Percentiles rank a stretch among this genome's conserved stretches.
phyloP scores from a whole-genome alignment of 1,140 invertebrate genomes.

The Leptopilina boulardi region DNA sequence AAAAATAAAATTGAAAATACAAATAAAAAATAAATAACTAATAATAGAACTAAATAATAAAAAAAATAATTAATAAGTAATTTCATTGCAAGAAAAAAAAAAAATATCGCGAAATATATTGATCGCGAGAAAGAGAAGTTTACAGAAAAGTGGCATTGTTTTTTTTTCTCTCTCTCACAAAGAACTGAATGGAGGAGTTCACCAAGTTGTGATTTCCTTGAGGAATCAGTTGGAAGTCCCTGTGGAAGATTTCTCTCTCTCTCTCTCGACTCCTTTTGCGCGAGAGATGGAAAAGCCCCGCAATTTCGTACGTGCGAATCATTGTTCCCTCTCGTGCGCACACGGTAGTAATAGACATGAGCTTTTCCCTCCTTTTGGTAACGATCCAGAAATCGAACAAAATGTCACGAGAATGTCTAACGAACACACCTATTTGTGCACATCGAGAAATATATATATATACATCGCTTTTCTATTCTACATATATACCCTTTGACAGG shows the following conservation, averaged over 20 bases:
- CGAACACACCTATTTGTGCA: constrained; percentile 22
- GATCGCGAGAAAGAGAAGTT: background rate
- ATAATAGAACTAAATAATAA: too few species aligned
- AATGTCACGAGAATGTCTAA: constrained; percentile 29
- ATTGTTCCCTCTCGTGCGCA: background rate
- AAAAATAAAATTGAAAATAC: too few species aligned
- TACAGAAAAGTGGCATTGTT: background rate
- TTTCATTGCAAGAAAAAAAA: too few species aligned
- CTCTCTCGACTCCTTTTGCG: too few species aligned
- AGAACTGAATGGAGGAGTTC: background rate
- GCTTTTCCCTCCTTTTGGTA: constrained; percentile 15
- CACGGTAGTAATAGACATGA: constrained; percentile 6
- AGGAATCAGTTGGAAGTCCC: constrained; percentile 18
- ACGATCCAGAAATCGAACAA: constrained; percentile 29
- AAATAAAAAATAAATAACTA: too few species aligned
- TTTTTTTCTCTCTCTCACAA: background rate
- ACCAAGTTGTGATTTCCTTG: constrained; percentile 14
- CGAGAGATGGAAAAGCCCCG: background rate
- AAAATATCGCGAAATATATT: too few species aligned
- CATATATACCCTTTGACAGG: background rate
- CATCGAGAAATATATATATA: background rate
- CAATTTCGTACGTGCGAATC: constrained; percentile 29
- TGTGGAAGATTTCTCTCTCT: constrained; percentile 12
- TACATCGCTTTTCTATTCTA: background rate
- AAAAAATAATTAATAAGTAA: too few species aligned